Base-by-base conservation (phyloP, 2,113 vertebrate genomes). In the Notarius lentiginosus region DNA sequence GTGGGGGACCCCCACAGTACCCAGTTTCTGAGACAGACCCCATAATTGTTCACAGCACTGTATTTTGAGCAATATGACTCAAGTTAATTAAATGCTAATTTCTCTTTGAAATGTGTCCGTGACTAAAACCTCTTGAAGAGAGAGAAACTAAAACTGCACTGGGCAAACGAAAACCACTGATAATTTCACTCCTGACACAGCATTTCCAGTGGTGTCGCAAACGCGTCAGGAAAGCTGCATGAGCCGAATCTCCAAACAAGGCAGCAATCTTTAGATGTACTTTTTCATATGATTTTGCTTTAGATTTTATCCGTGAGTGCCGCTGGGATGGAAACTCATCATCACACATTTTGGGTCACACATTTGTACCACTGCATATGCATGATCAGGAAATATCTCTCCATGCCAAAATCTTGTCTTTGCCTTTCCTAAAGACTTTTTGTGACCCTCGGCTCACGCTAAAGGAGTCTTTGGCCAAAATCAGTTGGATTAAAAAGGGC, bases 401-500 rank as follows among this genome's bases (percentile, higher is more conserved):
- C 41, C 41, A 41, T 41, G 51, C 27, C 55, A 58, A 41, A 80
- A 80, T 22, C 30, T 4, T 60, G 27, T 60, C 55, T 80, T 60
- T 58, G 55, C 10, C 41, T 30, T 34, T 60, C 30, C 12, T 27
- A 7, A 55, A 27, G 53, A 18, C 30, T 30, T 5, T 41, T 2
- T 12, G 55, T 41, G 27, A 80, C 55, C 55, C 17, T 60, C 7
- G 7, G 17, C n/a, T 58, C 30, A 80, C 14, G 30, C 55, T 60
- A 34, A 41, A 60, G 0, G 17, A 60, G 27, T 10, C 2, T 6
- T 60, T 58, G 11, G 79, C 30, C 17, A 10, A 51, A 51, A 75
- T 41, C 70, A 82, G 53, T 73, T 81, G 47, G 30, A 58, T 24
- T 53, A 84, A 65, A 81, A 68, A 55, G 55, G 27, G 34, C 77